These are phyloP conservation scores for Athetis lepigone DNA, from an alignment of 2,888 invertebrate species.

Conservation along the genomic window DNA sequence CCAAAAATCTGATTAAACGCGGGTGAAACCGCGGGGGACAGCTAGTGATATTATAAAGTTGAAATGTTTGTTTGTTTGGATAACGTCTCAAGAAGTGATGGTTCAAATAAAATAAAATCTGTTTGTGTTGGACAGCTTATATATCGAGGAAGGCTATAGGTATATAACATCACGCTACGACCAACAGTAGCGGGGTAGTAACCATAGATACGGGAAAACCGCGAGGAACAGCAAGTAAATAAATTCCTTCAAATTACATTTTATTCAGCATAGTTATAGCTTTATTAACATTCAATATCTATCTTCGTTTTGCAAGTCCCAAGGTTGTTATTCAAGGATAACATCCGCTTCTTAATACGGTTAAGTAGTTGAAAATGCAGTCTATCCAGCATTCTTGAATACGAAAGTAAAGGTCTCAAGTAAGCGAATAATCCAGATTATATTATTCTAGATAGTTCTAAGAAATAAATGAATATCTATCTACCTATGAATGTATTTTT, in stretches of 20 bases:
- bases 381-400: conserved; percentile 17
- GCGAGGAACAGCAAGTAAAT: too few relatives aligned
- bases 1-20: too few relatives aligned
- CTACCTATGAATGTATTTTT: conserved; percentile 23
- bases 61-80: too few relatives aligned
- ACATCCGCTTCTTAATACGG: conserved; percentile 16
- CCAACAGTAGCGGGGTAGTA: too few relatives aligned
- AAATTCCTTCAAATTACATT: not conserved
- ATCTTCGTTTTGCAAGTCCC: not conserved
- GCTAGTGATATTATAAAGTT: too few relatives aligned
- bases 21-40: too few relatives aligned
- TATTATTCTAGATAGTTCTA: conserved; percentile 32
- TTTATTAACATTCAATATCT: not conserved
- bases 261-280: not conserved
- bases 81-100: too few relatives aligned
- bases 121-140: too few relatives aligned
- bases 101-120: too few relatives aligned
- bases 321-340: conserved; percentile 4
- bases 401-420: conserved; percentile 6
- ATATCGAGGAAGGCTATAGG: too few relatives aligned
- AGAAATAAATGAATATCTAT: conserved; percentile 22
- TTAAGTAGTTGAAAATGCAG: conserved; percentile 19
- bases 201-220: too few relatives aligned
- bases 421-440: conserved; percentile 31
- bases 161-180: too few relatives aligned